Conservation (phyloP, 2,888 invertebrate genomes). For the Macrosiphum euphorbiae region DNA sequence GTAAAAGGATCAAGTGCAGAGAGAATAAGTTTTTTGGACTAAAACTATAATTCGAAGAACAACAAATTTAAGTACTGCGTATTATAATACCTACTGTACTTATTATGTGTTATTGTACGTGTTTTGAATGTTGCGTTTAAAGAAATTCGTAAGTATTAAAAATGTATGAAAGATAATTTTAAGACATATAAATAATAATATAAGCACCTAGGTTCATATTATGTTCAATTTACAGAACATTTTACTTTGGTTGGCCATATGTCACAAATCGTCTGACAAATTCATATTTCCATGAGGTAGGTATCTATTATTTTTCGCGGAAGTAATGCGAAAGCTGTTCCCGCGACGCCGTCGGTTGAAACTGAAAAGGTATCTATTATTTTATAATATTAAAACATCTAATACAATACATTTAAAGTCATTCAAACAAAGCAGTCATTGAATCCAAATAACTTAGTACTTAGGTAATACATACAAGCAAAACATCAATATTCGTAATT, state of each 20-base stretch:
- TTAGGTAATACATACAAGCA: background rate
- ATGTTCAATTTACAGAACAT: background rate
- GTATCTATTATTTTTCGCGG: no score
- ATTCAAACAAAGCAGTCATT: background rate
- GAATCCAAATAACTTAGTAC: background rate
- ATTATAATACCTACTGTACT: background rate
- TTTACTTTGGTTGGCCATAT: background rate
- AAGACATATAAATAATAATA: background rate
- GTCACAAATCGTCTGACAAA: background rate
- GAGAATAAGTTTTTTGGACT: background rate
- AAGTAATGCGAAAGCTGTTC: no score
- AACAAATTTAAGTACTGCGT: background rate
- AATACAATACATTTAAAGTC: background rate
- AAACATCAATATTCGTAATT: background rate
- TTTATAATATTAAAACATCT: background rate
- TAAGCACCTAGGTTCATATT: background rate
- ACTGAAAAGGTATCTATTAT: no score
- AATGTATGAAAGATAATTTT: slow-evolving; percentile 2
- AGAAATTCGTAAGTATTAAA: background rate
- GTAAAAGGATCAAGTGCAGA: background rate
- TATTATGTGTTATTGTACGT: background rate
- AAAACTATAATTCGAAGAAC: background rate
- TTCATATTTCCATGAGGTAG: background rate
- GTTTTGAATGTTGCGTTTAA: background rate
- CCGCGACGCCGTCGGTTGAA: no score